Evolutionary conservation across 2,113 vertebrate genomes (phyloP).

Genomic region (Cavia porcellus): DNA sequence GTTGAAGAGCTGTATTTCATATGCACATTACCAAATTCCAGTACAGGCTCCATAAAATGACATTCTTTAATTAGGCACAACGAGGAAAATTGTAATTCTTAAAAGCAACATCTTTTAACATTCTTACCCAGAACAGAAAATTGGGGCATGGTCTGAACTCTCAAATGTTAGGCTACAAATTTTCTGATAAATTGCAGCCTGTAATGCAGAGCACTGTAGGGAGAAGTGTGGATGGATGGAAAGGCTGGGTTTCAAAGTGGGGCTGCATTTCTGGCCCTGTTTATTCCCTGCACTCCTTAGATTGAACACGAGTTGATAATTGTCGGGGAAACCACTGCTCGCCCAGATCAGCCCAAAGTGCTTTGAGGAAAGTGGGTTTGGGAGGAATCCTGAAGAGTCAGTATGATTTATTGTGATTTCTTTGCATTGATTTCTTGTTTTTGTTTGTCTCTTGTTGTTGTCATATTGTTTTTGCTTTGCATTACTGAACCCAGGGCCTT

Average conservation of each 20-base stretch:
- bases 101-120: conserved; percentile 10
- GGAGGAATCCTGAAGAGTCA: neutral
- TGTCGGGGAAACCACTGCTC: neutral
- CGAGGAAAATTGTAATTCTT: neutral
- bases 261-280: neutral
- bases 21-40: conserved; percentile 2
- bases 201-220: neutral
- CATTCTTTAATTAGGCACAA: conserved; percentile 13
- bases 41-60: neutral
- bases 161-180: neutral
- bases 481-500: neutral
- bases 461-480: neutral
- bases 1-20: conserved; percentile 42
- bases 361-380: neutral
- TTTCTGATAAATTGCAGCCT: neutral
- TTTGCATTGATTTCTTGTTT: neutral
- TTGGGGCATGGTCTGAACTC: neutral
- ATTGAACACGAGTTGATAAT: neutral
- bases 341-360: neutral
- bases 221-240: neutral
- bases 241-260: neutral
- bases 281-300: neutral
- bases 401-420: neutral
- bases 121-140: neutral
- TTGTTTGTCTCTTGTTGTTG: neutral